phyloP scores from a whole-genome alignment of 1,140 invertebrate genomes.

The Pseudoatta argentina region DNA sequence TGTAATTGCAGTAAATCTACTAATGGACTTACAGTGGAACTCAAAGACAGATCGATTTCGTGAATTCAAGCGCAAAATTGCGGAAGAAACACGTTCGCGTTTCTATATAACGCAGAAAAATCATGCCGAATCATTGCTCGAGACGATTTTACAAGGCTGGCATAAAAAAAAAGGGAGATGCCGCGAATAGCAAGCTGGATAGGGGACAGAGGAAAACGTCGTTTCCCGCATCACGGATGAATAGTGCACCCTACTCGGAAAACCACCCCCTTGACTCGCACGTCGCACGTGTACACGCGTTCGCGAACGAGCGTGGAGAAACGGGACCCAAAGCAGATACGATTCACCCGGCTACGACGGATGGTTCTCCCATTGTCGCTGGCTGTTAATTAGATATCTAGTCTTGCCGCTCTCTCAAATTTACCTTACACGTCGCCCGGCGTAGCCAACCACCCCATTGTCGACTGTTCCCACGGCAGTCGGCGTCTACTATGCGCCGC shows the following conservation, averaged over 20 bases:
- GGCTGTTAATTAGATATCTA: slow-evolving; percentile 86
- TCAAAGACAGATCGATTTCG: not conserved
- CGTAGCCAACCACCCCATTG: slow-evolving; percentile 70
- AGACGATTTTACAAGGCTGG: slow-evolving; percentile 27
- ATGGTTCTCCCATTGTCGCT: slow-evolving; percentile 84
- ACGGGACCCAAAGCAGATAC: slow-evolving; percentile 74
- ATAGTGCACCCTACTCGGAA: slow-evolving; percentile 8
- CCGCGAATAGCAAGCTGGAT: slow-evolving; percentile 22
- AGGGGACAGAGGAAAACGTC: slow-evolving; percentile 21
- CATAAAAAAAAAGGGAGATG: slow-evolving; percentile 44
- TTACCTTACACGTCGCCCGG: slow-evolving; percentile 77
- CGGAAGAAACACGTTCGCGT: not conserved
- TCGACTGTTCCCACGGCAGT: slow-evolving; percentile 67
- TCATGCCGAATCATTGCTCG: slow-evolving; percentile 10
- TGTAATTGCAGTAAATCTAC: not conserved
- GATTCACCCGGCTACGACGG: slow-evolving; percentile 83
- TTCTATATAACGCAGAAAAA: not conserved
- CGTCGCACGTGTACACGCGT: slow-evolving; percentile 38
- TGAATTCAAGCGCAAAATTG: slow-evolving; percentile 18
- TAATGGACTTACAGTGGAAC: no score
- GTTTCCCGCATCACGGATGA: slow-evolving; percentile 50
- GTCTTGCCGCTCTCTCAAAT: slow-evolving; percentile 80
- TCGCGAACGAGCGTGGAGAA: slow-evolving; percentile 51
- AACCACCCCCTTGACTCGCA: slow-evolving; percentile 20
- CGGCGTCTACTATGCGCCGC: slow-evolving; percentile 67